Evolutionary conservation across 2,888 invertebrate genomes (phyloP), one percentile per base, ranked within the genome.

Genomic region (Aproaerema taeniolella): DNA sequence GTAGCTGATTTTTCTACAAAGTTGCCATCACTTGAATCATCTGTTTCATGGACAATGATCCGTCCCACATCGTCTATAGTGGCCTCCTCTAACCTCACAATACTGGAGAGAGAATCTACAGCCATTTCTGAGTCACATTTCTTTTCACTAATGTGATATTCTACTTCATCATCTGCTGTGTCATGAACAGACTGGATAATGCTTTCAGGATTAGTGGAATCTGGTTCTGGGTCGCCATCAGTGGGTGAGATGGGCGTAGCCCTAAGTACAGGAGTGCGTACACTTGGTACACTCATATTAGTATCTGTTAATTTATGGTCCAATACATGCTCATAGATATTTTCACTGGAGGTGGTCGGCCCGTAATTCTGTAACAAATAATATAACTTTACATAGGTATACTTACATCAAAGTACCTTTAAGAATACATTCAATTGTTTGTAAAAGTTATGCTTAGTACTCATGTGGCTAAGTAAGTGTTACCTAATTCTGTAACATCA

Each of bases 311-410:
- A 58, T 83, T 82, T 78, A 59, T 78, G 75, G 62, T 82, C 87
- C 79, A 80, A 71, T 56, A 77, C 70, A 68, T 75, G 74, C 52
- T 76, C 75, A 71, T 72, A 81, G 45, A 79, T 73, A 69, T 74
- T 79, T 75, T 85, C 82, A 83, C 71, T 81, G 86, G 86, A 67
- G 87, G 86, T 70, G 86, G 86, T 63, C 85, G 86, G 81, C 86
- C 87, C 82, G 76, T 82, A 83, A 81, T 77, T 76, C 87, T 87
- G 62, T 50, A 86, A 86, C 69, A 81, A 79, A 35, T 28, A 41
- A 52, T 42, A 38, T 42, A 20, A 17, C 10, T 28, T 36, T n/a
- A n/a, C n/a, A n/a, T n/a, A n/a, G n/a, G n/a, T n/a, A n/a, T n/a
- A n/a, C n/a, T n/a, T n/a, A n/a, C n/a, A n/a, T n/a, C n/a, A n/a